Percentiles rank a stretch among this genome's conserved stretches.
Evolutionary conservation across 2,113 vertebrate species (phyloP).

Genomic region (Glaucidium brasilianum): DNA sequence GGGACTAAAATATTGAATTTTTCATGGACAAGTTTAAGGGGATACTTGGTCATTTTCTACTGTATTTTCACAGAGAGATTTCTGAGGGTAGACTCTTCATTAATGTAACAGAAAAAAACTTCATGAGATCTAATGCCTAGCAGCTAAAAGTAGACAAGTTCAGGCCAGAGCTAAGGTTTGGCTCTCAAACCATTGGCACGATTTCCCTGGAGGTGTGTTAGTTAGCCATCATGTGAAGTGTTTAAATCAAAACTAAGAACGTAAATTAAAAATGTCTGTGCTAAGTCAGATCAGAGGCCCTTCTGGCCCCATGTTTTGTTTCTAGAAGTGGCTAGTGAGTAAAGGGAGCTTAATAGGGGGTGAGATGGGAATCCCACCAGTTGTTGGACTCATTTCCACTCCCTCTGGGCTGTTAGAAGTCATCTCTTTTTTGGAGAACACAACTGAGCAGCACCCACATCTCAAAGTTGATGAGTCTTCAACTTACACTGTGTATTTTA

Average conservation of each 20-base stretch:
- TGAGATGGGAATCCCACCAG: not conserved
- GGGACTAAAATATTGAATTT: not conserved
- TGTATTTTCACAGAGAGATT: not conserved
- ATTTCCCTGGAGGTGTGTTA: not conserved
- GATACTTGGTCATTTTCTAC: not conserved
- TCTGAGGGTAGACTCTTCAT: not conserved
- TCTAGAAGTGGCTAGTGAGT: not conserved
- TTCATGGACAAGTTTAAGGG: not conserved
- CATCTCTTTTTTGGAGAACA: not conserved
- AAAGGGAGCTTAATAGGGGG: not conserved
- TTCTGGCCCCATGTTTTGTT: not conserved
- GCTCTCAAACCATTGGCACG: not conserved
- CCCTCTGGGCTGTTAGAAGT: not conserved
- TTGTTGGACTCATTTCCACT: not conserved
- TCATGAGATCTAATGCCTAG: not conserved
- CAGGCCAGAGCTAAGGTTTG: not conserved
- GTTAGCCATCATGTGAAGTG: not conserved
- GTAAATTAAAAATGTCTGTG: not conserved
- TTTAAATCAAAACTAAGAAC: not conserved
- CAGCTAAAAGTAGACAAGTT: not conserved
- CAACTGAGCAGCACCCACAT: not conserved
- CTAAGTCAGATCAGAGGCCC: not conserved
- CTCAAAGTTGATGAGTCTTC: fast-evolving
- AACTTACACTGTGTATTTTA: not conserved
- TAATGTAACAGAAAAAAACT: not conserved